These are phyloP conservation scores for Polyploca ridens DNA, from an alignment of 2,888 invertebrate species.

Conservation along the genomic window DNA sequence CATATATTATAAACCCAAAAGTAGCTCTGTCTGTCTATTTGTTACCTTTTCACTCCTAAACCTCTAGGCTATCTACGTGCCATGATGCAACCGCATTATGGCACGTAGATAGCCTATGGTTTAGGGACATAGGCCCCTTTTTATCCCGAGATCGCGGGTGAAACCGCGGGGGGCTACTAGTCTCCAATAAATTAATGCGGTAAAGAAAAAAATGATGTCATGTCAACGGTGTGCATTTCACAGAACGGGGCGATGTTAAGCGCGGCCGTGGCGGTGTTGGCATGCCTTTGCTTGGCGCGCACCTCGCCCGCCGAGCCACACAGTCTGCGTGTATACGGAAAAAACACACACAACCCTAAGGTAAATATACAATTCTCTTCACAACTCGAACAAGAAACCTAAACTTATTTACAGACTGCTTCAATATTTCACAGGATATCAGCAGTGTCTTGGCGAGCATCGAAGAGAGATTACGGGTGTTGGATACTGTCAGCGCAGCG, in stretches of 20 bases:
- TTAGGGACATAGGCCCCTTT: no score
- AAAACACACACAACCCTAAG: conserved; percentile 64
- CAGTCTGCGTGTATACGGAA: conserved; percentile 60
- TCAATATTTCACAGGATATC: conserved; percentile 62
- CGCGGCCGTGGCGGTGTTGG: conserved; percentile 72
- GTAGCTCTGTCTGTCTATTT: no score
- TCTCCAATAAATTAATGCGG: not conserved
- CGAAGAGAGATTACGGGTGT: conserved; percentile 70
- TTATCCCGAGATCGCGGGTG: no score
- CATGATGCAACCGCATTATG: no score
- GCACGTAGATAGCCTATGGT: no score
- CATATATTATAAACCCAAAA: no score
- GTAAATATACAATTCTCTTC: conserved; percentile 35
- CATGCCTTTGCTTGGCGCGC: conserved; percentile 81
- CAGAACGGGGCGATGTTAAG: conserved; percentile 78
- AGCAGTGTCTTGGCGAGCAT: conserved; percentile 66
- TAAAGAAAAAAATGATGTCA: conserved; percentile 15
- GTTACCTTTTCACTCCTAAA: no score
- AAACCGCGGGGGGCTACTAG: not conserved
- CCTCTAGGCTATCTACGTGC: no score
- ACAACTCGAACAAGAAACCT: not conserved
- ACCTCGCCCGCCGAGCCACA: conserved; percentile 70
- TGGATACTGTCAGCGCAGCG: conserved; percentile 71
- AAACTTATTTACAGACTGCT: not conserved
- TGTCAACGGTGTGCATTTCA: conserved; percentile 40